These are phyloP conservation scores for Scortum barcoo DNA, from an alignment of 2,113 vertebrate genomes.

Conservation along the genomic window DNA sequence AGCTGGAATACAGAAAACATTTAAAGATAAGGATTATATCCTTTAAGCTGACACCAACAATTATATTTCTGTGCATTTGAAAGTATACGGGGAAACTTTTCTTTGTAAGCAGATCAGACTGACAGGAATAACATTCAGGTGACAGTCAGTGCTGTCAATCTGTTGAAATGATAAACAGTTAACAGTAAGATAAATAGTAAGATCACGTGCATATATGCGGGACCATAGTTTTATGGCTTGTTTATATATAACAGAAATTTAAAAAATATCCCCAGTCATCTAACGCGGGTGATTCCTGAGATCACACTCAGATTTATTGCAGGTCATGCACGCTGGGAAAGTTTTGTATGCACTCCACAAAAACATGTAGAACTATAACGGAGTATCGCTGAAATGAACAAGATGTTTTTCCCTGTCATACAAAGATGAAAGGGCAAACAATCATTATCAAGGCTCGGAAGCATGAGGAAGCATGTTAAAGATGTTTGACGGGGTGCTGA, in stretches of 20 bases:
- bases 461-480: neutral
- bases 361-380: neutral
- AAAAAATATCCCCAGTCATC: no score
- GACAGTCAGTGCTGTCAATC: neutral
- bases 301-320: no score
- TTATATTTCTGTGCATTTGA: no score
- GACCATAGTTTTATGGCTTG: neutral
- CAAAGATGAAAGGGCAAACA: neutral
- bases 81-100: no score
- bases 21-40: neutral
- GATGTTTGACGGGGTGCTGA: neutral
- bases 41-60: neutral
- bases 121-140: neutral
- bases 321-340: neutral
- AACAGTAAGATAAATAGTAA: neutral
- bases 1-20: neutral
- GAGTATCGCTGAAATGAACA: no score
- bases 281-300: no score
- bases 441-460: neutral
- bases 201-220: neutral
- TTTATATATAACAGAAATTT: neutral
- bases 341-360: neutral
- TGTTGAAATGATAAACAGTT: no score
- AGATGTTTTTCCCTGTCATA: no score
- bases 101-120: neutral